phyloP scores from a whole-genome alignment of 1,140 invertebrate species.

The Agrilus planipennis region DNA sequence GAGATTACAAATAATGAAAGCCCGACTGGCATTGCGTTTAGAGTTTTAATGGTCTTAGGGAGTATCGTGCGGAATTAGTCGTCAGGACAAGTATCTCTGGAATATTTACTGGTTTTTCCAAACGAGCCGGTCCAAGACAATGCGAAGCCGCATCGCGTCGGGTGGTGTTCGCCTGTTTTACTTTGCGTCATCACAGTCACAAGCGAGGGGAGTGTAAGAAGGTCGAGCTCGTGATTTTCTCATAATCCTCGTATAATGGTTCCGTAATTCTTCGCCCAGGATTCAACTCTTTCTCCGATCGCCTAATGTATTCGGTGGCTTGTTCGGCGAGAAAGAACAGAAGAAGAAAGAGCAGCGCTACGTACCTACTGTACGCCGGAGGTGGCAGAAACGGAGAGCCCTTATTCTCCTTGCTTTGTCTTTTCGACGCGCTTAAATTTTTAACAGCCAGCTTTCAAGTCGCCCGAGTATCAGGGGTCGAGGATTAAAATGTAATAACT shows the following conservation, averaged over 20 bases:
- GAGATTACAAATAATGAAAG: conserved; percentile 33
- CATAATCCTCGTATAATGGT: conserved; percentile 35
- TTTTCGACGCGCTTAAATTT: conserved; percentile 32
- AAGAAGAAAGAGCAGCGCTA: conserved; percentile 3
- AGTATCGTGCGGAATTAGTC: conserved; percentile 29
- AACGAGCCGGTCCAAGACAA: conserved; percentile 34
- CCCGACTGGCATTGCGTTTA: conserved; percentile 29
- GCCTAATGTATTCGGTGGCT: conserved; percentile 23
- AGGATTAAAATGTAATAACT: conserved; percentile 37
- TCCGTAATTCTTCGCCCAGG: conserved; percentile 28
- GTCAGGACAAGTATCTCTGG: conserved; percentile 24
- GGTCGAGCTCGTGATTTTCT: conserved; percentile 31
- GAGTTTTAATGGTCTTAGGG: conserved; percentile 33
- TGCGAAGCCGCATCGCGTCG: conserved; percentile 23
- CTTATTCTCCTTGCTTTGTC: conserved; percentile 13
- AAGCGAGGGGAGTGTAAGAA: too few relatives aligned
- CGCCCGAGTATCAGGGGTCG: conserved; percentile 25
- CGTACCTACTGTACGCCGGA: conserved; percentile 11
- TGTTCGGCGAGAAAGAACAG: conserved; percentile 12
- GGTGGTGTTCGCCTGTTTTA: conserved; percentile 4
- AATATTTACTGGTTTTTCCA: conserved; percentile 36
- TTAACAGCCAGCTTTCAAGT: conserved; percentile 29
- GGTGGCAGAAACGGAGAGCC: conserved; percentile 10
- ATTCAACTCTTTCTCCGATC: conserved; percentile 22
- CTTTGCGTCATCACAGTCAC: neutral